phyloP scores from a whole-genome alignment of 1,140 invertebrate genomes.

The Drosophila prosaltans region DNA sequence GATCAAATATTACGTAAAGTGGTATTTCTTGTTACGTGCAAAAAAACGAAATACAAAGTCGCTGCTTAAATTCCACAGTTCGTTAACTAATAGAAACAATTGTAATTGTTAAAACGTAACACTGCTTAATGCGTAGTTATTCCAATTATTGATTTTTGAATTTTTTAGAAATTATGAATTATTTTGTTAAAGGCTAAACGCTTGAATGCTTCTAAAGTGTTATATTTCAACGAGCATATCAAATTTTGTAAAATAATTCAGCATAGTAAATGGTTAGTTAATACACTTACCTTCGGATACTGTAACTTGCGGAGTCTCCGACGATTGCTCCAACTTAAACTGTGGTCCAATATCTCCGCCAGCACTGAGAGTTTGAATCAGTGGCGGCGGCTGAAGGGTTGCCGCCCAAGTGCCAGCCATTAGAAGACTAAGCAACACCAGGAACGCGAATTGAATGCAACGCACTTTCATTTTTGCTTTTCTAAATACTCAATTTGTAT shows the following conservation, averaged over 20 bases:
- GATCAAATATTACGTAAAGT: neutral
- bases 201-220: slow-evolving; percentile 28
- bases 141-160: neutral
- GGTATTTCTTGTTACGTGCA: neutral
- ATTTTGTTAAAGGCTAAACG: neutral
- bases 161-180: no score
- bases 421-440: slow-evolving; percentile 25
- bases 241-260: neutral
- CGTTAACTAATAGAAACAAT: neutral
- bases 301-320: slow-evolving; percentile 1
- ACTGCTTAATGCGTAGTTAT: neutral
- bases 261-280: neutral
- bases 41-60: neutral
- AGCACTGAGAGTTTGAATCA: slow-evolving; percentile 62
- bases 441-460: slow-evolving; percentile 33
- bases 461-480: slow-evolving; percentile 26
- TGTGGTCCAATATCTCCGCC: slow-evolving; percentile 68
- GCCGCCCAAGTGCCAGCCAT: slow-evolving; percentile 38
- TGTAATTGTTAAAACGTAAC: neutral
- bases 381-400: slow-evolving; percentile 58
- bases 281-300: slow-evolving; percentile 51
- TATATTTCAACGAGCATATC: slow-evolving; percentile 19
- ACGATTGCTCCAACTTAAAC: slow-evolving; percentile 40
- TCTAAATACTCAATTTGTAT: neutral
- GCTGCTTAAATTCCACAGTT: neutral